Evolutionary conservation across 2,888 invertebrate genomes (phyloP), one percentile per base, ranked within the genome.

Genomic region (Cryptocheilus praepositus): DNA sequence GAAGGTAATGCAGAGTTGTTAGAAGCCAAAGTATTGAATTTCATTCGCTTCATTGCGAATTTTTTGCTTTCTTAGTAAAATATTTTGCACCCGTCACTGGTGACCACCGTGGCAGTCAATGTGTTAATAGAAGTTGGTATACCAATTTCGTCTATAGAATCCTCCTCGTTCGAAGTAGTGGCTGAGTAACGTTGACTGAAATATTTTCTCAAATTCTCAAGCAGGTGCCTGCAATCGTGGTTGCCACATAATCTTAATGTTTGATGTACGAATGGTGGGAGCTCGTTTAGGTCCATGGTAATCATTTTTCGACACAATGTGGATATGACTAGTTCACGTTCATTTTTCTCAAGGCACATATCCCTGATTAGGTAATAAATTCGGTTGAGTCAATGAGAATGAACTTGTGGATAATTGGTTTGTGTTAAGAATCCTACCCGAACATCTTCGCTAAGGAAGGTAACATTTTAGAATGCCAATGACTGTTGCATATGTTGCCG

Each of bases 391-490:
- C 3, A 7, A 36, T 18, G 57, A 25, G 11, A 7, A 45, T 13
- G 16, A 60, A 21, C 45, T 21, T 7, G 0, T 25, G 52, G 5
- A 56, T n/a, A 25, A 28, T 52, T 44, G n/a, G 59, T 62, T 70
- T 52, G 60, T 22, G 55, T 25, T 36, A 11, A 65, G 69, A 61
- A 57, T 57, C 54, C 63, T 85, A 94, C 94, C 91, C 91, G 83
- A 94, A 94, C 93, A 94, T 93, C 74, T 92, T 90, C 61, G 92
- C 90, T 0, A 94, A 86, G 22, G 92, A 90, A n/a, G 92, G 92
- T 62, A 93, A 84, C 78, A 92, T 92, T 57, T 89, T 87, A 22
- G 92, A 89, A 8, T 90, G 89, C 93, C 93, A 94, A 11, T 89
- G 85, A 64, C 90, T 90, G 83, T 91, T 91, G 76, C 93, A 93